Conservation (phyloP, 2,888 invertebrate species). For the Pandemis cinnamomeana region DNA sequence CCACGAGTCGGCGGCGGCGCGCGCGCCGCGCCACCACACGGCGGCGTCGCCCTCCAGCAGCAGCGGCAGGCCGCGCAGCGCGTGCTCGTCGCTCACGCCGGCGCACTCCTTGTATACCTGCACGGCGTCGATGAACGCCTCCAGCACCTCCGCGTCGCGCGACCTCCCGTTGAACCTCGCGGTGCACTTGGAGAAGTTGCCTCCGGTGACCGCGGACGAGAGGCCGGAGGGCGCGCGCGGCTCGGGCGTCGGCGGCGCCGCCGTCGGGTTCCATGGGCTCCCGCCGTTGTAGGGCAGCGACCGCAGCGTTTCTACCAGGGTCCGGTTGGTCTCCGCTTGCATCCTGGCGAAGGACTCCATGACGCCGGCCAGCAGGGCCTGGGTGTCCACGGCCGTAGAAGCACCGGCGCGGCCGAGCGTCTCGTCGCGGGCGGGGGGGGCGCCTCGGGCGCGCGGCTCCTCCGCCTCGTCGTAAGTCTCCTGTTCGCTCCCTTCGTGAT, state of each 20-base stretch:
- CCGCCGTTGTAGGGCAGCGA: not conserved
- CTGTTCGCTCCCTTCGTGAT: no score
- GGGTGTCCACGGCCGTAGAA: not conserved
- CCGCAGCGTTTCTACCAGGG: not conserved
- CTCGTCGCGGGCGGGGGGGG: not conserved
- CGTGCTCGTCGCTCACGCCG: conserved; percentile 27
- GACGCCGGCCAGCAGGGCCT: conserved; percentile 8
- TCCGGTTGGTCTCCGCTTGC: conserved; percentile 15
- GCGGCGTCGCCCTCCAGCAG: conserved; percentile 33
- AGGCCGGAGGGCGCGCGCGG: not conserved
- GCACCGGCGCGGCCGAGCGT: not conserved
- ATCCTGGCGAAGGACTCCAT: conserved; percentile 18
- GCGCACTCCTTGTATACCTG: conserved; percentile 29
- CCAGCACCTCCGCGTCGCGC: conserved; percentile 16
- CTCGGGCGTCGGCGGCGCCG: not conserved
- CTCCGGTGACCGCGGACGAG: not conserved
- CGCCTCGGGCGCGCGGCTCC: conserved; percentile 5
- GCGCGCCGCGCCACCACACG: conserved; percentile 35
- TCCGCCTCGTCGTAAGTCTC: not conserved
- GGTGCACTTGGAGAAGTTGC: conserved; percentile 28
- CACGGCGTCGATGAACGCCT: conserved; percentile 31
- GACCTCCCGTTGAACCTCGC: conserved; percentile 24
- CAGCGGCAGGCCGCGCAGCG: conserved; percentile 32
- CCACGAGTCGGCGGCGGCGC: conserved; percentile 11
- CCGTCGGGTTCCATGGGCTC: not conserved